Percentiles rank a stretch among this genome's conserved stretches.
Evolutionary conservation across 2,113 vertebrate species (phyloP).

Genomic region (Urocynchramus pylzowi): DNA sequence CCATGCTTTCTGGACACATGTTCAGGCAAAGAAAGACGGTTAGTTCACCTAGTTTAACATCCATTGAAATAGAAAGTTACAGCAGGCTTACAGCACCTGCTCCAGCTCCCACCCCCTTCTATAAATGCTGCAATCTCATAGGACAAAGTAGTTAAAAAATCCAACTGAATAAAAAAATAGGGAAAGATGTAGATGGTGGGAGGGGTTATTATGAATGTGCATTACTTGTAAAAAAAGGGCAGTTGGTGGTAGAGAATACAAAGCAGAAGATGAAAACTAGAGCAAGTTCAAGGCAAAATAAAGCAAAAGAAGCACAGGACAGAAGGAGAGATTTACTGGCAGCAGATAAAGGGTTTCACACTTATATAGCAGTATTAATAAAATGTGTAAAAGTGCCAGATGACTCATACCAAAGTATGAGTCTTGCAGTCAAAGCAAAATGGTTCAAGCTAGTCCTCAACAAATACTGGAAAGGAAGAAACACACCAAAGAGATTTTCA

Average conservation of each 20-base stretch:
- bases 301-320: background rate
- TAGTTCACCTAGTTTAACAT: background rate
- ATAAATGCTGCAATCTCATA: background rate
- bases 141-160: background rate
- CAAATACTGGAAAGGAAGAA: background rate
- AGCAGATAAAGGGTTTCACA: background rate
- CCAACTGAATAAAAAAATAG: background rate
- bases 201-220: background rate
- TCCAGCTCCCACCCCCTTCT: background rate
- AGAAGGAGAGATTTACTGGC: background rate
- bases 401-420: background rate
- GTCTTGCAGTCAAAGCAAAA: background rate
- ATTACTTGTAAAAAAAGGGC: background rate
- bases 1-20: fast-evolving
- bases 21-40: background rate
- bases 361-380: background rate
- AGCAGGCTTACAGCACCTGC: fast-evolving
- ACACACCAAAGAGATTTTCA: background rate
- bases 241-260: background rate
- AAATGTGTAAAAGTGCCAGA: background rate
- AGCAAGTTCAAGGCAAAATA: background rate
- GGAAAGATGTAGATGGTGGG: background rate
- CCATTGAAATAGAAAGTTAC: background rate
- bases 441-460: background rate
- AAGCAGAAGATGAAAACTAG: background rate